Base-by-base conservation (phyloP, 2,797 vertebrate species). In the Epinephelus awoara region DNA sequence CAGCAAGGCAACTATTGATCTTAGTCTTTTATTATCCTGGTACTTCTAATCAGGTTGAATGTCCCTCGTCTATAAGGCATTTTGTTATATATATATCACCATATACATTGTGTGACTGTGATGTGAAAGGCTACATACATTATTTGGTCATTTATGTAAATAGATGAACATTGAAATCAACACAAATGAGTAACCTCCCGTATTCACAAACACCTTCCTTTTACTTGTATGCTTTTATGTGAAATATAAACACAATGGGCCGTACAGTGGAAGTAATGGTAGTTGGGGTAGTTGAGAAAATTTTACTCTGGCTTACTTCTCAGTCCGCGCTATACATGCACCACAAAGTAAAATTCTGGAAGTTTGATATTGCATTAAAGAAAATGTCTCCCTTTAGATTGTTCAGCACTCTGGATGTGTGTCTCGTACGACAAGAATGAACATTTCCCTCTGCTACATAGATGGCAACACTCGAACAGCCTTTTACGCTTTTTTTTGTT, bases 31-130 rank as follows among this genome's bases (percentile, higher is more conserved):
- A 91, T 92, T 92, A 88, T 92, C 88, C 93, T 91, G 80, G 88
- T 92, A 92, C 85, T 93, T 90, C 91, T 94, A 93, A 94, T 95
- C 92, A 92, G 95, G 93, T 90, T 91, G 85, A 93, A 89, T 90
- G 87, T 94, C 94, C 92, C 88, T 95, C 83, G 89, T 96, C 94
- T 94, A 91, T 94, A 96, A 96, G 95, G 94, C 94, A 94, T 93
- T 95, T 93, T 91, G 87, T 92, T 92, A 90, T 88, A 86, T 92
- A 87, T 88, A 88, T 85, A 85, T 87, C 77, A 93, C 90, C 88
- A 92, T 94, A 84, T 93, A 94, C 88, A 94, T 91, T 90, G 88
- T 94, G 90, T 92, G 88, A 93, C 90, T 90, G 91, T 89, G 90
- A 90, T 91, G 88, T 93, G 90, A 93, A 92, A 94, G 92, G 94